These are phyloP conservation scores for Nycticryphes semicollaris DNA, from an alignment of 2,113 vertebrate genomes.

Conservation along the genomic window DNA sequence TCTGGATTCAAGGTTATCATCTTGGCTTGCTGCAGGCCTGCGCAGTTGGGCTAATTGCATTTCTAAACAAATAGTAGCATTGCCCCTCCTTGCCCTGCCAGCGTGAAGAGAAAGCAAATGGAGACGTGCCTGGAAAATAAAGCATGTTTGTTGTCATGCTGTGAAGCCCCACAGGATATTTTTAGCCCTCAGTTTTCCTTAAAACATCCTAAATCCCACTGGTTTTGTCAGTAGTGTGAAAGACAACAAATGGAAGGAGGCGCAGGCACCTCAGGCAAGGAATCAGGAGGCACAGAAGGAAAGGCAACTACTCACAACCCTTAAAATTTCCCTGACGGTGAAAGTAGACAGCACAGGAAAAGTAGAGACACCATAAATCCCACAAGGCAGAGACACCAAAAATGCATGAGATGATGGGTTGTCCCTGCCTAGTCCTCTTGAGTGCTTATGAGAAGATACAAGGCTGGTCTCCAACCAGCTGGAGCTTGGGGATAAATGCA, in stretches of 20 bases:
- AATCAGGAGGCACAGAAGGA: neutral
- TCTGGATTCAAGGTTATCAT: slow-evolving; percentile 67
- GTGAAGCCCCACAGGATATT: neutral
- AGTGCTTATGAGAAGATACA: neutral
- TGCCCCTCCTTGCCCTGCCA: neutral
- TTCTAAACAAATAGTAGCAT: neutral
- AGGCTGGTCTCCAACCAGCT: neutral
- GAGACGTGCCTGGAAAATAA: neutral
- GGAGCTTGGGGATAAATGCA: neutral
- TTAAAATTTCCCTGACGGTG: neutral
- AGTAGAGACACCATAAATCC: neutral
- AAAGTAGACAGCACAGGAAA: neutral
- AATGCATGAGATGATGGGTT: rapidly evolving
- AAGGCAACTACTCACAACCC: neutral
- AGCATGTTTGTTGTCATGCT: neutral
- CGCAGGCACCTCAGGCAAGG: rapidly evolving
- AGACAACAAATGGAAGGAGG: neutral
- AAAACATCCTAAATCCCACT: neutral
- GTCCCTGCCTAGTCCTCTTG: neutral
- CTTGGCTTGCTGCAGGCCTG: neutral
- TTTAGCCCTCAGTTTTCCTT: neutral
- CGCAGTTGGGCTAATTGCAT: slow-evolving; percentile 26
- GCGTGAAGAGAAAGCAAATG: neutral
- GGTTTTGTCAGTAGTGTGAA: neutral
- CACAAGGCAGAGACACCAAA: neutral